Percentiles rank a stretch among this genome's conserved stretches.
Evolutionary conservation across 2,888 invertebrate species (phyloP).

Genomic region (Conchocele bisecta): DNA sequence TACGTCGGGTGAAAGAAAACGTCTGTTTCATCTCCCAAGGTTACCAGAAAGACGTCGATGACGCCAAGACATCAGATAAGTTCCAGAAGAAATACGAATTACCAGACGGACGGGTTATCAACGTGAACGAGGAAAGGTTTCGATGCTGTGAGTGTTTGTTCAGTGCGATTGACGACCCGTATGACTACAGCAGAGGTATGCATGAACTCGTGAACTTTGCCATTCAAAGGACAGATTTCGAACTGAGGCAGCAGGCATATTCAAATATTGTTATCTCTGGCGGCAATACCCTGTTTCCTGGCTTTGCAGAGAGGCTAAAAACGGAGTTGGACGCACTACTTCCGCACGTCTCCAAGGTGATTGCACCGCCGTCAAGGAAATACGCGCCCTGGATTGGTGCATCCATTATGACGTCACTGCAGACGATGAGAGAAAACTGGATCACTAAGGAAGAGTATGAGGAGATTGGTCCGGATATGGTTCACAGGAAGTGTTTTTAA

Average conservation of each 20-base stretch:
- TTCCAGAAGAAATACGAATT: background rate
- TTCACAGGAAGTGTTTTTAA: background rate
- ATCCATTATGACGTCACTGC: background rate
- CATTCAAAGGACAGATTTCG: background rate
- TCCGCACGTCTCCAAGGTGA: background rate
- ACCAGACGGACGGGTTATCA: background rate
- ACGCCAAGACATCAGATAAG: background rate
- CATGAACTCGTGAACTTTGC: background rate
- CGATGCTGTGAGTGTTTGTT: background rate
- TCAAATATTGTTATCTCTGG: slow-evolving; percentile 26
- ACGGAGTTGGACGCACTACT: slow-evolving; percentile 27
- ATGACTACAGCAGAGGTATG: slow-evolving; percentile 2
- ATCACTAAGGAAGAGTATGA: background rate
- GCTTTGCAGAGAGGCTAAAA: slow-evolving; percentile 16
- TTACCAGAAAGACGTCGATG: background rate
- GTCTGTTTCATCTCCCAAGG: background rate
- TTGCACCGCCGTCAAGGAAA: background rate
- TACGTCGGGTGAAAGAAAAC: background rate
- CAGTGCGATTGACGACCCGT: background rate
- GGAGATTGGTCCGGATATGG: background rate
- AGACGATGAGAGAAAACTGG: background rate
- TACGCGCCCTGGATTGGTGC: background rate
- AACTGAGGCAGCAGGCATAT: slow-evolving; percentile 15
- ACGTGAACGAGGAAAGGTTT: background rate
- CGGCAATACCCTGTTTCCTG: slow-evolving; percentile 35